Evolutionary conservation across 2,113 vertebrate genomes (phyloP).

Genomic region (Paratilapia polleni): DNA sequence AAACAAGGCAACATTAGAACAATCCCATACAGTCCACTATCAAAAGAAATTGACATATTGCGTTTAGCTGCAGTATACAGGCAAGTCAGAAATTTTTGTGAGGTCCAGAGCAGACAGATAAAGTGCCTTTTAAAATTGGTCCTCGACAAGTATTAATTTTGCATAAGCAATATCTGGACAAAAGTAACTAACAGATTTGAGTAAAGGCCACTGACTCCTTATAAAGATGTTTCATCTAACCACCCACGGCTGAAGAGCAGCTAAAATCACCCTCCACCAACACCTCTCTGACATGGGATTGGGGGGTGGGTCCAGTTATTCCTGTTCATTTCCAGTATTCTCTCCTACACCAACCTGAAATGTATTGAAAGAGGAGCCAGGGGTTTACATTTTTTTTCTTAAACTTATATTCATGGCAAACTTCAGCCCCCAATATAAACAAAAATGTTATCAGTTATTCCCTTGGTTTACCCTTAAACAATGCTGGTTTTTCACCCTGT

Average conservation of each 20-base stretch:
- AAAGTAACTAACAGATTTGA: neutral
- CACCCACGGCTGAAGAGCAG: no score
- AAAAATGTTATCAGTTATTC: neutral
- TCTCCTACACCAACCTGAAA: no score
- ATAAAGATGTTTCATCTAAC: neutral
- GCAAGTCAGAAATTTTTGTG: neutral
- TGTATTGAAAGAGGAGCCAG: no score
- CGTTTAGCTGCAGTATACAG: neutral
- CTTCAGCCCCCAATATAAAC: neutral
- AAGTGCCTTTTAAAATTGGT: neutral
- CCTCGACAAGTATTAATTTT: no score
- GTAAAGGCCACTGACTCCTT: neutral
- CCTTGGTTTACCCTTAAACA: neutral
- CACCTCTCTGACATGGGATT: no score
- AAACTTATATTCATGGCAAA: neutral
- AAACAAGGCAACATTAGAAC: accelerated
- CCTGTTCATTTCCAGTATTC: neutral
- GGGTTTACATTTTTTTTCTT: neutral
- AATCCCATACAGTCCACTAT: neutral
- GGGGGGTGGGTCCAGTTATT: no score
- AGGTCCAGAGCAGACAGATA: neutral
- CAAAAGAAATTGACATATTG: neutral
- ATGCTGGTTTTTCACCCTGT: no score
- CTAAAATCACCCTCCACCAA: no score
- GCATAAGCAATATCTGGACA: neutral